Percentiles rank a stretch among this genome's conserved stretches.
These are phyloP conservation scores for Hipparchia sbordonii DNA, from an alignment of 2,888 invertebrate genomes.

Conservation along the genomic window DNA sequence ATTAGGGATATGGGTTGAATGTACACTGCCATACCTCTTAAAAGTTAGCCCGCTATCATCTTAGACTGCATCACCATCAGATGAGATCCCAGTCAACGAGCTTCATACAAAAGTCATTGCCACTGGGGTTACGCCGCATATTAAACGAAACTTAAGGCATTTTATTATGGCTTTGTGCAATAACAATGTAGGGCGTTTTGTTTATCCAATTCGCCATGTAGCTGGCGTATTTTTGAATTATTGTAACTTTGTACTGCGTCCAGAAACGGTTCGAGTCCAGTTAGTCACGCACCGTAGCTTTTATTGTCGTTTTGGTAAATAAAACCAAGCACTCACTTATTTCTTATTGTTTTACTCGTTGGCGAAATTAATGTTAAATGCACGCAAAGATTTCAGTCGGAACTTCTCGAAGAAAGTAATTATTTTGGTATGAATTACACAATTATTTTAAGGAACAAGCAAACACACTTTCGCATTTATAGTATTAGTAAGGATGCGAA, in stretches of 20 bases:
- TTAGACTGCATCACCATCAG: too few species aligned
- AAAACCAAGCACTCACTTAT: conserved; percentile 35
- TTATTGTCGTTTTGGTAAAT: conserved; percentile 52
- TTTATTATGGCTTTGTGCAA: conserved; percentile 46
- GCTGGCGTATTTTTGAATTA: conserved; percentile 48
- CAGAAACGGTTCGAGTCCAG: conserved; percentile 34
- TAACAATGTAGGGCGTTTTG: conserved; percentile 45
- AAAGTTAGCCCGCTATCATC: too few species aligned
- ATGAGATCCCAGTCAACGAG: too few species aligned
- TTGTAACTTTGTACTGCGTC: conserved; percentile 44
- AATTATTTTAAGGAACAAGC: too few species aligned
- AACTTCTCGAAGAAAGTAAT: not conserved
- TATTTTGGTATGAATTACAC: too few species aligned
- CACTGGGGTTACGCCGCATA: conserved; percentile 21
- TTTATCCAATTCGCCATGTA: conserved; percentile 44
- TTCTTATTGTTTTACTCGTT: conserved; percentile 22
- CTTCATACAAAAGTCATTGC: conserved; percentile 8
- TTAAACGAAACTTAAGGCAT: conserved; percentile 38
- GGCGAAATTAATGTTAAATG: not conserved
- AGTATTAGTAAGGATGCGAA: too few species aligned
- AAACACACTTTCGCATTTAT: too few species aligned
- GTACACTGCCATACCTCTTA: too few species aligned
- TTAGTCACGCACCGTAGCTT: conserved; percentile 53
- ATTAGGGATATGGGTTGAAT: too few species aligned
- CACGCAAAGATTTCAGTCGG: not conserved